A percentile compares a stretch with the other conserved stretches of the same genome.
These are phyloP conservation scores for Pitangus sulphuratus DNA, from an alignment of 2,797 vertebrate genomes.

Conservation along the genomic window DNA sequence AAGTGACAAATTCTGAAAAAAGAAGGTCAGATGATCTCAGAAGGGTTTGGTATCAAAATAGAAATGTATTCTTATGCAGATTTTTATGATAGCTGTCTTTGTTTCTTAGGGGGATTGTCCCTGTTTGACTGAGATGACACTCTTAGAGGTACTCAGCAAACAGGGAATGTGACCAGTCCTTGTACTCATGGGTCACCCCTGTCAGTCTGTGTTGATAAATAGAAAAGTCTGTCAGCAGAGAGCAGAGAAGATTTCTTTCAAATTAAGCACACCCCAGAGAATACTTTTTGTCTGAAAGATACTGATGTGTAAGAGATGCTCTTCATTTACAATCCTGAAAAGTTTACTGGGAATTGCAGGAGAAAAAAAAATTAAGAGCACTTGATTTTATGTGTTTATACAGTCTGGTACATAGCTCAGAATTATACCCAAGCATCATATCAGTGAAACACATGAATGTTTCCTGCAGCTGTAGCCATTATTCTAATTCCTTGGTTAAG, in stretches of 20 bases:
- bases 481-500: not conserved
- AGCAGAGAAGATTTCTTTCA: constrained; percentile 2
- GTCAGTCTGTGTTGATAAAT: constrained; percentile 24
- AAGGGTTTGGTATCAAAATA: not conserved
- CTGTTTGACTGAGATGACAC: not conserved
- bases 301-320: not conserved
- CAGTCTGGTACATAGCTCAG: not conserved
- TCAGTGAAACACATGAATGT: not conserved
- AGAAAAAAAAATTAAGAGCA: not conserved
- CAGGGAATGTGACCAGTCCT: not conserved
- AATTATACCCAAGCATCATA: not conserved
- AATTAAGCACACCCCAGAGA: constrained; percentile 9
- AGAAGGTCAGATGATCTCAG: not conserved
- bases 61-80: not conserved
- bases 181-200: constrained; percentile 8
- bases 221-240: constrained; percentile 14
- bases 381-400: not conserved
- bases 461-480: not conserved
- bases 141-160: not conserved
- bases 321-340: not conserved
- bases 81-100: not conserved
- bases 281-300: not conserved
- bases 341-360: not conserved
- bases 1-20: not conserved
- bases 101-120: constrained; percentile 5